These are phyloP conservation scores for Oreonectes daqikongensis DNA, from an alignment of 2,797 vertebrate species.

Conservation along the genomic window DNA sequence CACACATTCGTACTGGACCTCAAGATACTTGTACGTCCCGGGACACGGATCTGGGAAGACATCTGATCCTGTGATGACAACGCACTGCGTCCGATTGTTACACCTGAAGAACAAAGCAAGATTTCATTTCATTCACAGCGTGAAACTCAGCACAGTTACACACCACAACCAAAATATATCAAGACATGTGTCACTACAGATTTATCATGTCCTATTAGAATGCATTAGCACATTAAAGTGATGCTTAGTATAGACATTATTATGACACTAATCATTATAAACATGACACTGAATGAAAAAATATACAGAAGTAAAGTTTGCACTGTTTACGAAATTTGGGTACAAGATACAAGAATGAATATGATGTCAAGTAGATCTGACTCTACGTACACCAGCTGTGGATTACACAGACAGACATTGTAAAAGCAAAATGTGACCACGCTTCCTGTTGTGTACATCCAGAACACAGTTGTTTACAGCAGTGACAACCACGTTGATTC, in stretches of 20 bases:
- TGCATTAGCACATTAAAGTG: neutral
- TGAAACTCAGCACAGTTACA: neutral
- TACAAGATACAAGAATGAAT: neutral
- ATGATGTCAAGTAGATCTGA: too few species aligned
- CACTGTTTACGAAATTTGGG: neutral
- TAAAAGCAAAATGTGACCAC: too few species aligned
- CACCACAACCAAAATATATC: neutral
- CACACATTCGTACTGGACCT: slow-evolving; percentile 99
- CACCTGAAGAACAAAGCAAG: slow-evolving; percentile 83
- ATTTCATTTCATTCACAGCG: slow-evolving; percentile 55
- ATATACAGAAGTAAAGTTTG: neutral
- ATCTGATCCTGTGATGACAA: slow-evolving; percentile 98
- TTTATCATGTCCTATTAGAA: neutral
- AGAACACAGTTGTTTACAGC: neutral
- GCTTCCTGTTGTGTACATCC: neutral
- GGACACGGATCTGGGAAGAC: slow-evolving; percentile 99
- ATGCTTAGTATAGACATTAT: neutral
- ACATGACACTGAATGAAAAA: neutral
- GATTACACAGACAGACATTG: too few species aligned
- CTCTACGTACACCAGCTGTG: too few species aligned
- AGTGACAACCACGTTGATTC: neutral
- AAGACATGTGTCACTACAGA: neutral
- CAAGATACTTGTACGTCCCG: slow-evolving; percentile 99
- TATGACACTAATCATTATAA: neutral
- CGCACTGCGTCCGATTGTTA: slow-evolving; percentile 99